Percentiles rank a stretch among this genome's conserved stretches.
Conservation (phyloP, 2,888 invertebrate species). For the Junonia oenone region DNA sequence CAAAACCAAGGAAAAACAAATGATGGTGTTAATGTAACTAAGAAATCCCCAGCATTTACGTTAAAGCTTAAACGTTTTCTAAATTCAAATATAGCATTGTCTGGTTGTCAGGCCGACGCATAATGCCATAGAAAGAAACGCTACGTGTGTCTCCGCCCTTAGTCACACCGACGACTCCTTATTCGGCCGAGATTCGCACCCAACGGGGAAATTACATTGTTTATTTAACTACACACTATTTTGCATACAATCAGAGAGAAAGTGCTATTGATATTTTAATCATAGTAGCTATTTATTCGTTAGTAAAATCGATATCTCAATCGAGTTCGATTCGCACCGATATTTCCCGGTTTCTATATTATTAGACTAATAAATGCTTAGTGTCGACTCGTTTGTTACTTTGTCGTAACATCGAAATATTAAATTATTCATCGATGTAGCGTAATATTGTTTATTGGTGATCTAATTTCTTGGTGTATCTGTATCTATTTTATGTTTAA, state of each 20-base stretch:
- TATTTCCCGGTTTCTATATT: slow-evolving; percentile 24
- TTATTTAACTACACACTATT: slow-evolving; percentile 53
- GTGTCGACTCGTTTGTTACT: slow-evolving; percentile 23
- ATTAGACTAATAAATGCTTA: slow-evolving; percentile 30
- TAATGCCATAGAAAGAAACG: slow-evolving; percentile 18
- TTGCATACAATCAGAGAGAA: slow-evolving; percentile 76
- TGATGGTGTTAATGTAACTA: background rate
- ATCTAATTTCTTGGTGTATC: slow-evolving; percentile 3
- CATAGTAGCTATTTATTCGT: slow-evolving; percentile 50
- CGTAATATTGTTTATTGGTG: slow-evolving; percentile 5
- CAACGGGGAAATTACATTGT: slow-evolving; percentile 46
- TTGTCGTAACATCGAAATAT: slow-evolving; percentile 18
- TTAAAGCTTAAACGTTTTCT: slow-evolving; percentile 12
- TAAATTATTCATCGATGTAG: slow-evolving; percentile 11
- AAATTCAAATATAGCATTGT: slow-evolving; percentile 25
- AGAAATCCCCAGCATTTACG: background rate
- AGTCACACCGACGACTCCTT: slow-evolving; percentile 32
- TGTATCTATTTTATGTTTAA: background rate
- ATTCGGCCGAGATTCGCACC: slow-evolving; percentile 38
- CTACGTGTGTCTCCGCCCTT: slow-evolving; percentile 12
- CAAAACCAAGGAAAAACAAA: too few species aligned
- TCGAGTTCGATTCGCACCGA: slow-evolving; percentile 27
- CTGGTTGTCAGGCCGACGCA: slow-evolving; percentile 16
- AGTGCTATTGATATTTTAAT: slow-evolving; percentile 73
- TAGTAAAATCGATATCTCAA: slow-evolving; percentile 60